A percentile compares a stretch with the other conserved stretches of the same genome.
Conservation (phyloP, 2,888 invertebrate species). For the Micoletzkya japonica region DNA sequence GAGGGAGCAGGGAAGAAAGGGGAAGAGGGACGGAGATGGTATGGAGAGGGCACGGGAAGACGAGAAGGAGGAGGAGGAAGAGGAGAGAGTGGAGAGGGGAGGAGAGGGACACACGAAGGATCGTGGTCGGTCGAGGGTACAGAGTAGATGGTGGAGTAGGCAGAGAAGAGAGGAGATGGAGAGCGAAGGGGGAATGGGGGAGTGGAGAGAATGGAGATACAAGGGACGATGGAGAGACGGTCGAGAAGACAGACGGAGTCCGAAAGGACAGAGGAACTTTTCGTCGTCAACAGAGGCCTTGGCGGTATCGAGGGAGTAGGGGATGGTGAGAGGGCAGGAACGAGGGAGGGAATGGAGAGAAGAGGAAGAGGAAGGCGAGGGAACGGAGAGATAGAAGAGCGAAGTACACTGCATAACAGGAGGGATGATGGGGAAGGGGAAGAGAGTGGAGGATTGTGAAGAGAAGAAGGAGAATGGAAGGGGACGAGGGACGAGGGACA, state of each 20-base stretch:
- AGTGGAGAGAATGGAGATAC: background rate
- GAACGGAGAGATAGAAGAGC: background rate
- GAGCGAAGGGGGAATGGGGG: background rate
- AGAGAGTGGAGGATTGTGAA: conserved; percentile 14
- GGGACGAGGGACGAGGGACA: background rate
- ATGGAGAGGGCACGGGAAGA: background rate
- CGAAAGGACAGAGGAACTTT: conserved; percentile 20
- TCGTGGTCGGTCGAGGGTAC: background rate
- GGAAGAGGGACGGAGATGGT: background rate
- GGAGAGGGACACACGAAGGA: background rate
- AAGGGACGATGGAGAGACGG: conserved; percentile 8
- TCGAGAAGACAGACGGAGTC: background rate
- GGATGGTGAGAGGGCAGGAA: background rate
- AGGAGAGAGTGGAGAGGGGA: background rate
- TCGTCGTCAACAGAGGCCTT: conserved; percentile 5
- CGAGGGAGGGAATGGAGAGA: conserved; percentile 9
- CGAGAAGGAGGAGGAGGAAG: conserved; percentile 1
- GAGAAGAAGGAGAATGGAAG: conserved; percentile 13
- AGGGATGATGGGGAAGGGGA: conserved; percentile 8
- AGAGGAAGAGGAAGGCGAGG: background rate
- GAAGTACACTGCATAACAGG: background rate
- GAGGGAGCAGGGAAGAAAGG: background rate
- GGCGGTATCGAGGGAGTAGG: background rate
- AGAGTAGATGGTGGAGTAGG: too few relatives aligned
- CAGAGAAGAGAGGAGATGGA: conserved; percentile 1